Percentiles rank a stretch among this genome's conserved stretches.
phyloP scores from a whole-genome alignment of 2,888 invertebrate species.

The Xanthorhoe designata region DNA sequence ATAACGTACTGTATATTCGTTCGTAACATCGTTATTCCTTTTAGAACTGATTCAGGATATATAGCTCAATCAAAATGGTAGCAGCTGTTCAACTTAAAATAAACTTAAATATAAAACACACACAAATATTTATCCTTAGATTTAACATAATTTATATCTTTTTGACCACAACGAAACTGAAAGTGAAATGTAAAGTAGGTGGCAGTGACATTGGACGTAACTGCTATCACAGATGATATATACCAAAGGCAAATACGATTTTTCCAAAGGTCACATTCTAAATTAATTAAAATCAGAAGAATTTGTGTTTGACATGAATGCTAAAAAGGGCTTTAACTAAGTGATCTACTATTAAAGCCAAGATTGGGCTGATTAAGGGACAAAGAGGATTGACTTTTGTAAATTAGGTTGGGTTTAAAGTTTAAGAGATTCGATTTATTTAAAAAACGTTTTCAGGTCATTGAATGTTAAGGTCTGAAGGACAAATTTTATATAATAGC shows the following conservation, averaged over 20 bases:
- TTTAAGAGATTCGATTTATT: neutral
- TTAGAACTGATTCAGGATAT: neutral
- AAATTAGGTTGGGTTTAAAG: neutral
- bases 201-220: neutral
- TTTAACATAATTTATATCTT: no score
- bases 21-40: neutral
- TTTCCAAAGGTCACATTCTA: neutral
- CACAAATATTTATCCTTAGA: no score
- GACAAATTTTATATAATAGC: neutral
- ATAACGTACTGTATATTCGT: conserved; percentile 12
- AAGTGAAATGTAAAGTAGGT: no score
- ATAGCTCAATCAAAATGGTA: neutral
- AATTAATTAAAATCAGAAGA: conserved; percentile 1
- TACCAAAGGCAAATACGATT: no score
- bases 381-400: neutral
- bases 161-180: no score
- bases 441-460: neutral
- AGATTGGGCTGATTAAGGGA: neutral
- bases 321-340: neutral
- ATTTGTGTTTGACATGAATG: neutral
- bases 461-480: neutral
- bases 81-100: neutral
- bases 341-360: neutral
- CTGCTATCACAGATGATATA: no score
- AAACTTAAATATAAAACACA: no score